Evolutionary conservation across 1,140 invertebrate genomes (phyloP).

Genomic region (Bombyx mandarina): DNA sequence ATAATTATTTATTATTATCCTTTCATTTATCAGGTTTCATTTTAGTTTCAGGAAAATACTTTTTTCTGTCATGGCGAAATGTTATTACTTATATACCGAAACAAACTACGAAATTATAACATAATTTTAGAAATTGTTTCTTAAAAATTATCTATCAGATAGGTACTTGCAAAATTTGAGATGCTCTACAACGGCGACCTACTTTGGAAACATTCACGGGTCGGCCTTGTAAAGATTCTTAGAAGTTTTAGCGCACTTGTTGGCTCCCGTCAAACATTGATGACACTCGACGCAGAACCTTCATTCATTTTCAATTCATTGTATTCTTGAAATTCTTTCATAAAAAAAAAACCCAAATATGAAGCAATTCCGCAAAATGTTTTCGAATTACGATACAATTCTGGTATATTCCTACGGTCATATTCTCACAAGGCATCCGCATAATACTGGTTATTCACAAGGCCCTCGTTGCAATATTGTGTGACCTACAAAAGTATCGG

Average conservation of each 20-base stretch:
- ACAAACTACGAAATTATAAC: too few relatives aligned
- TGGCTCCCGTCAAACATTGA: constrained; percentile 3
- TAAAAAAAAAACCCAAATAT: too few relatives aligned
- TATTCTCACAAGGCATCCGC: constrained; percentile 12
- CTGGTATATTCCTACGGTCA: constrained; percentile 16
- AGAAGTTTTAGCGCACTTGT: constrained; percentile 27
- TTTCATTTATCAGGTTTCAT: too few relatives aligned
- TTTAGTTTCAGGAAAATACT: too few relatives aligned
- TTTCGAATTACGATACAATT: too few relatives aligned
- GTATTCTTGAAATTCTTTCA: too few relatives aligned
- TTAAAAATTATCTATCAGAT: constrained; percentile 33
- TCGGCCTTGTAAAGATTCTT: constrained; percentile 32
- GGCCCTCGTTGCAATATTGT: constrained; percentile 39
- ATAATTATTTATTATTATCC: too few relatives aligned
- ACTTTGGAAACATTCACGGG: constrained; percentile 38
- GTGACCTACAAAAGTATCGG: constrained; percentile 40
- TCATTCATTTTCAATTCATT: too few relatives aligned
- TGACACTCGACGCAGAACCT: too few relatives aligned
- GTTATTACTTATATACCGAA: too few relatives aligned
- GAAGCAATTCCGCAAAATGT: too few relatives aligned
- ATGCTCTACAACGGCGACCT: constrained; percentile 33
- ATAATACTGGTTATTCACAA: constrained; percentile 30
- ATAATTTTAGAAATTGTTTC: not conserved
- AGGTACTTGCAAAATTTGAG: constrained; percentile 20
- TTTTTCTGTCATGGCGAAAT: too few relatives aligned